A percentile compares a stretch with the other conserved stretches of the same genome.
phyloP scores from a whole-genome alignment of 1,140 invertebrate genomes.

The Limonius californicus region DNA sequence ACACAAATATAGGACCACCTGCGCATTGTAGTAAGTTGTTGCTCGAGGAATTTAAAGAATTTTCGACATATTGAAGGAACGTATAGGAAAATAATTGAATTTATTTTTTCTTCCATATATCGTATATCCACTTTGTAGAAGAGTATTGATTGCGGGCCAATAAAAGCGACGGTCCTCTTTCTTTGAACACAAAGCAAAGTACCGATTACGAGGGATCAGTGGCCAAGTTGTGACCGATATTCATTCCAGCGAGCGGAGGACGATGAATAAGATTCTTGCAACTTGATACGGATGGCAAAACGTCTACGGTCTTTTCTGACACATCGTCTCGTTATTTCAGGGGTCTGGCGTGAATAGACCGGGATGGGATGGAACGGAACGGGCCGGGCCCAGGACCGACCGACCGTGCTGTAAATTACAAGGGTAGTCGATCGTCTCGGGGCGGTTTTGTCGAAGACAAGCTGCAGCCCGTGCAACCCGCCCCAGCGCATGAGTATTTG shows the following conservation, averaged over 20 bases:
- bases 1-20: too few species aligned
- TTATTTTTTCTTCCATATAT: not conserved
- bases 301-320: not conserved
- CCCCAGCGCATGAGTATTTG: not conserved
- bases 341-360: not conserved
- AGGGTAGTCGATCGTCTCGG: not conserved
- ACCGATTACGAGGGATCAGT: conserved; percentile 9
- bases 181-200: conserved; percentile 8
- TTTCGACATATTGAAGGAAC: too few species aligned
- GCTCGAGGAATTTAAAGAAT: too few species aligned
- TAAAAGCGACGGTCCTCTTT: not conserved
- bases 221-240: conserved; percentile 13
- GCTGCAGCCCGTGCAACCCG: too few species aligned
- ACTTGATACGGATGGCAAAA: not conserved
- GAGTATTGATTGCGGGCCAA: not conserved
- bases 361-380: not conserved
- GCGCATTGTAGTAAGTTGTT: too few species aligned
- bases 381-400: too few species aligned
- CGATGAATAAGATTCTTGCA: not conserved
- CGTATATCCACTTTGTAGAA: conserved; percentile 5
- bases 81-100: too few species aligned
- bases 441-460: conserved; percentile 1
- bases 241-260: not conserved
- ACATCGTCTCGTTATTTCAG: conserved; percentile 10
- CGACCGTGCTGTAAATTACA: conserved; percentile 1